Base-by-base conservation (phyloP, 2,888 invertebrate genomes). In the Drosophila mettleri region DNA sequence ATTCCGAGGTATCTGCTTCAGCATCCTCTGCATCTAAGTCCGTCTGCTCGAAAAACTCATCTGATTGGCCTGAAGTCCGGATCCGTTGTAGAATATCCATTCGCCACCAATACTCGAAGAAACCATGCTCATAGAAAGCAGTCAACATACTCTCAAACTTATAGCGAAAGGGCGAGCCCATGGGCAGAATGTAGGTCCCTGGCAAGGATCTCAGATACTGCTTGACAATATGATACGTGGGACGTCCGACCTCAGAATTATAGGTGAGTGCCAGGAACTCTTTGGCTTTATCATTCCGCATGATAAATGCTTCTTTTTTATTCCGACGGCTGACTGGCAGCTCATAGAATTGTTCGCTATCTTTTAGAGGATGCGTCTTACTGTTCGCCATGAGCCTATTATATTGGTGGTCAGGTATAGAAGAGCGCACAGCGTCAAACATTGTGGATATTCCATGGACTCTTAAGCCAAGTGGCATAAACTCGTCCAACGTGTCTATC, bases 191-290 rank as follows among this genome's bases (percentile, higher is more conserved):
- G 49, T 91, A 92, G 1, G 88, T 89, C 29, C 75, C 75, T 2
- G 81, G 76, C 76, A 90, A 67, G 3, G 91, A 84, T 22, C 88
- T 74, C 4, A 91, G 64, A 72, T 90, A 88, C 53, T 92, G 88
- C 48, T 87, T 88, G 14, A 91, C 88, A 36, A 91, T 80, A 45
- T 92, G 92, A 64, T 86, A 91, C 1, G 74, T 41, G 10, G 91
- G 88, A n/a, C 89, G 83, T 12, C 74, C 86, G 0, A 67, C 67
- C n/a, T 76, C 74, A 1, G 65, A 57, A 38, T 90, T 86, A 31
- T 81, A 92, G 16, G 89, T 91, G 18, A 78, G 67, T 2, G 88
- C 83, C 10, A 92, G 73, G 8, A 92, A 74, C 31, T 86, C 88
- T 10, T 76, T 83, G 9, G 91, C 91, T 4, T 69, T 58, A 51